phyloP scores from a whole-genome alignment of 2,888 invertebrate species.

The Clanis bilineata region DNA sequence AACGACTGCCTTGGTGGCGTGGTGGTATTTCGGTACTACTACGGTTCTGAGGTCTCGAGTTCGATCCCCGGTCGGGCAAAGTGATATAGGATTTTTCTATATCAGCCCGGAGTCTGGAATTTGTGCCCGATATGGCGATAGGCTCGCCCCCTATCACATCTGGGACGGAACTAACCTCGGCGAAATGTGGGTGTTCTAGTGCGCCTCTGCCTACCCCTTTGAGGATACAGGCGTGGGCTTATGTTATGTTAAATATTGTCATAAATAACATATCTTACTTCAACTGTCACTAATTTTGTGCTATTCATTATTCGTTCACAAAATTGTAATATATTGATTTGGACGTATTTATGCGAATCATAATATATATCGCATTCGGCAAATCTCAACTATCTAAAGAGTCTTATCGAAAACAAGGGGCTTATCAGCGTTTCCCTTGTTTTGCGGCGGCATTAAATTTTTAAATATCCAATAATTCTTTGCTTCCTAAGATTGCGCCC shows the following conservation, averaged over 20 bases:
- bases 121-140: too few species aligned
- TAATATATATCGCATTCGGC: conserved; percentile 43
- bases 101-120: too few species aligned
- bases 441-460: conserved; percentile 74
- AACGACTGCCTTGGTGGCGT: too few species aligned
- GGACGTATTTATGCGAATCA: conserved; percentile 9
- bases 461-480: conserved; percentile 79
- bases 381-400: conserved; percentile 47
- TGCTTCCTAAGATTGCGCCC: conserved; percentile 64
- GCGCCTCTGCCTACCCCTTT: too few species aligned
- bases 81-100: too few species aligned
- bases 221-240: not conserved
- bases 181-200: too few species aligned
- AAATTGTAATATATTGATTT: not conserved
- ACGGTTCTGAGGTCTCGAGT: too few species aligned
- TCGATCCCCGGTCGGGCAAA: too few species aligned
- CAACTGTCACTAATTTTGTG: not conserved
- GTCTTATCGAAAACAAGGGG: conserved; percentile 64
- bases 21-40: too few species aligned
- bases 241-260: not conserved
- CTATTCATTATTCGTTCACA: not conserved
- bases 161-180: too few species aligned
- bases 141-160: too few species aligned
- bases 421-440: conserved; percentile 71
- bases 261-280: not conserved